Base-by-base conservation (phyloP, 2,113 vertebrate species). In the Pteronura brasiliensis region DNA sequence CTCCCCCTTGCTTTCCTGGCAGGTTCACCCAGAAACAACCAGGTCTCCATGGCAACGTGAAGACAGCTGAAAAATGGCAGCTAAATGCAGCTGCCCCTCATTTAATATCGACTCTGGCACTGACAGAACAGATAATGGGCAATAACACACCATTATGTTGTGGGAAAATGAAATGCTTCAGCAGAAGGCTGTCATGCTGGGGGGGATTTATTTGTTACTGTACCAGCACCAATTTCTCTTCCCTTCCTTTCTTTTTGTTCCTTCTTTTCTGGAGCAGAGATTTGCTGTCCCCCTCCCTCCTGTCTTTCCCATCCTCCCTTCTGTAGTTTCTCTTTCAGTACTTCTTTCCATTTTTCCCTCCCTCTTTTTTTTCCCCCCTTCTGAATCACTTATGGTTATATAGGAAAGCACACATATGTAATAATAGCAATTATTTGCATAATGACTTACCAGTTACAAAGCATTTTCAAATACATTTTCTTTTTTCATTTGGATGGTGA, bases 101-200 rank as follows among this genome's bases (percentile, higher is more conserved):
- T 99, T 99, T 99, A 99, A 99, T 99, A 99, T 99, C 98, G 99
- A 99, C 99, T 99, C 98, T 99, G 99, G 98, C 98, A 98, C 99
- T 99, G 99, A 99, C 99, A 99, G 99, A 99, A 99, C 99, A 99
- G 99, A 99, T 99, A 99, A 99, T 99, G 99, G 99, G 99, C 99
- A 99, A 99, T 99, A 99, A 99, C 99, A 98, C 98, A 98, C 99
- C 99, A 99, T 99, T 99, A 99, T 99, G 99, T 99, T 99, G 98
- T 98, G 90, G 99, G 99, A 99, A 99, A 99, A 99, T 99, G 99
- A 99, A 99, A 99, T 99, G 99, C 99, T 99, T 99, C 98, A 98
- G 99, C 99, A 99, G 99, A 98, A 94, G 98, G 98, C 98, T 99
- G 99, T 99, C 99, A 99, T 99, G 99, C 99, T 99, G 99, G 98